Conservation (phyloP, 1,140 invertebrate species). For the Orussus abietinus region DNA sequence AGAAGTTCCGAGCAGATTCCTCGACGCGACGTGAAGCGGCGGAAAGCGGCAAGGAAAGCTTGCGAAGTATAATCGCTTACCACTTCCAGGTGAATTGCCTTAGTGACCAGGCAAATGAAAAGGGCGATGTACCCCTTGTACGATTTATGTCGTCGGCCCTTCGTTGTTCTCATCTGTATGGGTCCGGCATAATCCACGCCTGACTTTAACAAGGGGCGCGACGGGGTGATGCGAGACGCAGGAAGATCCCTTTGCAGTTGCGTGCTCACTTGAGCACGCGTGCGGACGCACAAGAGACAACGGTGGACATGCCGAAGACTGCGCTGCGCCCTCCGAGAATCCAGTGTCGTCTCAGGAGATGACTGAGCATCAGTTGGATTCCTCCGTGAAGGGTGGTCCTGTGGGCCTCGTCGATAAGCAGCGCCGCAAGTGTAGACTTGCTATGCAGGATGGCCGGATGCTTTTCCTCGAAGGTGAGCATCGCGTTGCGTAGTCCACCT, state of each 20-base stretch:
- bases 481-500: slow-evolving; percentile 28
- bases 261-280: background rate
- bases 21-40: too few species aligned
- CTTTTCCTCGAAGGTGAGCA: slow-evolving; percentile 6
- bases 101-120: too few species aligned
- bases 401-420: slow-evolving; percentile 28
- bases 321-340: slow-evolving; percentile 23
- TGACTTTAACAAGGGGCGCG: slow-evolving; percentile 25
- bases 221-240: slow-evolving; percentile 11
- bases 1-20: too few species aligned
- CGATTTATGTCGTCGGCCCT: too few species aligned
- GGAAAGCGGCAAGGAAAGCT: too few species aligned
- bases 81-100: too few species aligned
- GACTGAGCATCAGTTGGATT: slow-evolving; percentile 25
- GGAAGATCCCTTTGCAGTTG: slow-evolving; percentile 24
- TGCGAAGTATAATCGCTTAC: too few species aligned
- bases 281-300: slow-evolving; percentile 30
- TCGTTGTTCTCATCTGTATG: too few species aligned
- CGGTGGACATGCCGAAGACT: slow-evolving; percentile 18
- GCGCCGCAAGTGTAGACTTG: slow-evolving; percentile 14
- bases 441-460: slow-evolving; percentile 24
- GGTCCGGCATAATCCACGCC: slow-evolving; percentile 42
- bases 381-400: slow-evolving; percentile 31
- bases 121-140: too few species aligned
- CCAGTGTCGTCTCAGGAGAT: slow-evolving; percentile 33